phyloP scores from a whole-genome alignment of 2,797 vertebrate species.

The Bovichtus variegatus region DNA sequence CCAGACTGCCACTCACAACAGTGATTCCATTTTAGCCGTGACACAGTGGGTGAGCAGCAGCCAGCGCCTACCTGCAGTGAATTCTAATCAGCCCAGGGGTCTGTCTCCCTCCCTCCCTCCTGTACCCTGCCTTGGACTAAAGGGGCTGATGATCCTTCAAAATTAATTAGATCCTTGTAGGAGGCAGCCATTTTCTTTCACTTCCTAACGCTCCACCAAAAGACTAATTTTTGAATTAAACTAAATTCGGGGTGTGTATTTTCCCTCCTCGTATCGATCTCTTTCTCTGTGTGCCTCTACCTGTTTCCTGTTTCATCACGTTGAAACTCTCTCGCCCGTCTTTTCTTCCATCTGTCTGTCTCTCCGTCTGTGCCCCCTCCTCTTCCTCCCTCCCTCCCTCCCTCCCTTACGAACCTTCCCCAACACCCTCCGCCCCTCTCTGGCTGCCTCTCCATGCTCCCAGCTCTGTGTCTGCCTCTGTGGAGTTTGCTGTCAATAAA shows the following conservation, averaged over 20 bases:
- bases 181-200: conserved; percentile 84
- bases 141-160: conserved; percentile 98
- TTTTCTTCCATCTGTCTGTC: conserved; percentile 69
- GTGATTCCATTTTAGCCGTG: conserved; percentile 93
- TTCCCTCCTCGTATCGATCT: conserved; percentile 52
- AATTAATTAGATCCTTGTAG: conserved; percentile 98
- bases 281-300: conserved; percentile 57
- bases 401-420: conserved; percentile 48
- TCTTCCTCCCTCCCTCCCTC: conserved; percentile 23
- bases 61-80: conserved; percentile 99
- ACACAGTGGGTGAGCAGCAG: conserved; percentile 98
- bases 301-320: conserved; percentile 80
- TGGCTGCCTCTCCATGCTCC: conserved; percentile 75
- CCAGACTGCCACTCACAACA: conserved; percentile 86
- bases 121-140: conserved; percentile 95
- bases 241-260: conserved; percentile 60
- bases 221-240: conserved; percentile 59
- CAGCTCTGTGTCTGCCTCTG: conserved; percentile 92
- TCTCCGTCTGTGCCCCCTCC: conserved; percentile 51
- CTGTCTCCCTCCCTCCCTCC: conserved; percentile 84
- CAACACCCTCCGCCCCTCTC: conserved; percentile 63
- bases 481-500: conserved; percentile 99
- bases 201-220: conserved; percentile 71
- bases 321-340: conserved; percentile 67
- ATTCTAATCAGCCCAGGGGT: conserved; percentile 99